These are phyloP conservation scores for Antrozous pallidus DNA, from an alignment of 2,797 vertebrate genomes.

Conservation along the genomic window DNA sequence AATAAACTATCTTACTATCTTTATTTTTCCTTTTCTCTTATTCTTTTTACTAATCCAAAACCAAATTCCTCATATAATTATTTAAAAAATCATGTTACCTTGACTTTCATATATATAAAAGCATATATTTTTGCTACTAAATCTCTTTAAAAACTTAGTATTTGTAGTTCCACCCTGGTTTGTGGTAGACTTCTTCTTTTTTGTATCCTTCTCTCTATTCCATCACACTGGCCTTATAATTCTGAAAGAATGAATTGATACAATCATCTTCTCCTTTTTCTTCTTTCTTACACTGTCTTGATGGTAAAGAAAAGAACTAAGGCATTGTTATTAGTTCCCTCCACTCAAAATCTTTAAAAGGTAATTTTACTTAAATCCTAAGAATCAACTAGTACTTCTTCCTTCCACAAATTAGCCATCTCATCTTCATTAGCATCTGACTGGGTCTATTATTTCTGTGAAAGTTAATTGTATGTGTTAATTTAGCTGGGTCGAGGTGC, in stretches of 20 bases:
- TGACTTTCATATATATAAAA: background rate
- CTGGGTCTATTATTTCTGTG: background rate
- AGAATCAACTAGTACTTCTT: background rate
- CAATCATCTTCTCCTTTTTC: accelerated
- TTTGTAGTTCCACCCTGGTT: background rate
- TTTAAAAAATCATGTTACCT: background rate
- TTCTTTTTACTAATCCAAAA: background rate
- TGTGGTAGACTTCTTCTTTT: background rate
- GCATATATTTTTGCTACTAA: background rate
- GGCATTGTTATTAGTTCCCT: background rate
- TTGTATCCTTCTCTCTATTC: background rate
- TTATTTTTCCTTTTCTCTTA: background rate
- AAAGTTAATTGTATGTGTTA: background rate
- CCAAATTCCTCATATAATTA: background rate
- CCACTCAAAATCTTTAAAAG: background rate
- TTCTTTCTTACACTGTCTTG: background rate
- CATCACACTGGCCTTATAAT: accelerated
- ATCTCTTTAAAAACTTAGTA: background rate
- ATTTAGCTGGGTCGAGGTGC: background rate
- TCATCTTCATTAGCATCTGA: background rate
- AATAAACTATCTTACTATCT: background rate
- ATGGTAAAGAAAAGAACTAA: background rate
- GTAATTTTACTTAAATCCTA: background rate
- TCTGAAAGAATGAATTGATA: background rate
- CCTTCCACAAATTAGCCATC: background rate